Conservation (phyloP, 2,113 vertebrate species). For the Uria lomvia region DNA sequence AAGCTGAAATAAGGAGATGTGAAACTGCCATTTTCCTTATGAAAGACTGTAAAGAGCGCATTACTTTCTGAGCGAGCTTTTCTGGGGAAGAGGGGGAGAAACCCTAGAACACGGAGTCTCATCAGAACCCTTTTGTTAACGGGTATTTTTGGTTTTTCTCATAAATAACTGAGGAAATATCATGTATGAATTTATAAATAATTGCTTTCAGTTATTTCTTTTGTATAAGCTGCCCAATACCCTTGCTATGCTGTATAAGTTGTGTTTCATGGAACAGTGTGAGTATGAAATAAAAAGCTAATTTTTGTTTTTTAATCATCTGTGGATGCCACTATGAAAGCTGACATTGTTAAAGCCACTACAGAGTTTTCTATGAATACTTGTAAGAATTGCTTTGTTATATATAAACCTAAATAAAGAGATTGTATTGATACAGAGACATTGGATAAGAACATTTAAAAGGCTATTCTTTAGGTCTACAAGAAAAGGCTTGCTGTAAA, state of each 20-base stretch:
- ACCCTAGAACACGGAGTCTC: slow-evolving; percentile 58
- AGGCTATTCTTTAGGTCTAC: slow-evolving; percentile 77
- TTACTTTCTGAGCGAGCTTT: slow-evolving; percentile 69
- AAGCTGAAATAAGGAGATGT: slow-evolving; percentile 58
- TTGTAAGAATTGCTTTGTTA: slow-evolving; percentile 87
- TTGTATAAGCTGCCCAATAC: slow-evolving; percentile 77
- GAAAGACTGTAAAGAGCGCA: slow-evolving; percentile 59
- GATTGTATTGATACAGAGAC: slow-evolving; percentile 79
- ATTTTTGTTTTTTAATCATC: slow-evolving; percentile 74
- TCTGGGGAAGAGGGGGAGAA: slow-evolving; percentile 56
- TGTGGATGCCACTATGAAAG: slow-evolving; percentile 83
- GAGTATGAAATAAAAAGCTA: slow-evolving; percentile 75
- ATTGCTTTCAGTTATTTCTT: slow-evolving; percentile 77
- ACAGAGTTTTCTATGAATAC: slow-evolving; percentile 89
- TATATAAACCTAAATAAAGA: slow-evolving; percentile 83
- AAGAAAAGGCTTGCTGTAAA: slow-evolving; percentile 87
- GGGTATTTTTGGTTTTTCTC: slow-evolving; percentile 76
- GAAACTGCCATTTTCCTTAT: slow-evolving; percentile 60
- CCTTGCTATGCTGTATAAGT: slow-evolving; percentile 79
- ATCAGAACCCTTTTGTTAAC: slow-evolving; percentile 75
- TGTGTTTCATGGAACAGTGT: slow-evolving; percentile 79
- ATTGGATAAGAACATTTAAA: slow-evolving; percentile 76
- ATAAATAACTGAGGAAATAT: slow-evolving; percentile 68
- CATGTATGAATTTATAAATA: slow-evolving; percentile 77
- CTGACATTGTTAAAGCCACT: slow-evolving; percentile 82